Percentiles rank a stretch among this genome's conserved stretches.
phyloP scores from a whole-genome alignment of 2,113 vertebrate genomes.

The Platycercus adscitus region DNA sequence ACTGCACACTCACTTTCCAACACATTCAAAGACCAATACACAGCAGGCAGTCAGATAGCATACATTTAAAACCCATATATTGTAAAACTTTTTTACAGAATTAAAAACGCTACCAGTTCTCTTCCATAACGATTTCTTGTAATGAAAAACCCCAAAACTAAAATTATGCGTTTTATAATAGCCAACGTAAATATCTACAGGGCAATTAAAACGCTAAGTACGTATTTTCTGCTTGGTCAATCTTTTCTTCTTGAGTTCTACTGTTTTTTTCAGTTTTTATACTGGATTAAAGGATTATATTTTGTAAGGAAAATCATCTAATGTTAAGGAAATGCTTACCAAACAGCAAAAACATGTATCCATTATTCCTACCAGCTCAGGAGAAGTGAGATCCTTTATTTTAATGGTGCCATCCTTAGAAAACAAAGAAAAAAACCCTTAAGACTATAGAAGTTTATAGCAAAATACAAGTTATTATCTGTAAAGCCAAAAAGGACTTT shows the following conservation, averaged over 20 bases:
- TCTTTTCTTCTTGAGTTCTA: not conserved
- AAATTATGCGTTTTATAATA: not conserved
- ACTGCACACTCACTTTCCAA: not conserved
- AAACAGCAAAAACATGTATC: conserved; percentile 98
- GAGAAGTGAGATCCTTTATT: conserved; percentile 92
- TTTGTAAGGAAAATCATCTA: conserved; percentile 14
- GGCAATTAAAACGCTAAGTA: not conserved
- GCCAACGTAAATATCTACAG: not conserved
- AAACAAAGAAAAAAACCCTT: not conserved
- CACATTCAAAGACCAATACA: not conserved
- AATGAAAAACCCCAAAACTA: not conserved
- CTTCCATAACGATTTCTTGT: not conserved
- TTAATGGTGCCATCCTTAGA: conserved; percentile 92
- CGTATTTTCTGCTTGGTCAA: not conserved
- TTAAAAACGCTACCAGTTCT: not conserved
- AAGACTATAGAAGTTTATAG: not conserved
- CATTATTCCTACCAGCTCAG: conserved; percentile 96
- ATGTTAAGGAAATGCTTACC: conserved; percentile 77
- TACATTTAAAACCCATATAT: not conserved
- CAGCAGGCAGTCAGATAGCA: not conserved
- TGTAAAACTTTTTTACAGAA: not conserved
- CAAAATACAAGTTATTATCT: not conserved
- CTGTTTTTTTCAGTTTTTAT: not conserved
- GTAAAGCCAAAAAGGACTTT: not conserved
- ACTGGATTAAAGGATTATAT: not conserved